These are phyloP conservation scores for Nansenia antarctica DNA, from an alignment of 2,113 vertebrate genomes.

Conservation along the genomic window DNA sequence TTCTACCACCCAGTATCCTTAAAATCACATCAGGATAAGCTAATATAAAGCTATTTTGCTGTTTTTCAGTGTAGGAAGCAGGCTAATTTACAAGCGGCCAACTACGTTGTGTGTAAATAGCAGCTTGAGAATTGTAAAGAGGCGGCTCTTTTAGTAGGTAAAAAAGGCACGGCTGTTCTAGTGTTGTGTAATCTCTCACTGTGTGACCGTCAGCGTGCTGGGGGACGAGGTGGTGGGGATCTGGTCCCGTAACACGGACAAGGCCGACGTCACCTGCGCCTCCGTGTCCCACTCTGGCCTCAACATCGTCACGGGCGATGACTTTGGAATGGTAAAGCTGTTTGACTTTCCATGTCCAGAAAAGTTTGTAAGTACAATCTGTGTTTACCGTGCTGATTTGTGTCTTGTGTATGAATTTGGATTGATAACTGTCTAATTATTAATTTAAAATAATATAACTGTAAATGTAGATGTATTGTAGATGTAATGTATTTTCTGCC, in stretches of 20 bases:
- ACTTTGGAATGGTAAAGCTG: slow-evolving; percentile 98
- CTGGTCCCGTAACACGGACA: slow-evolving; percentile 95
- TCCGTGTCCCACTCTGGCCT: slow-evolving; percentile 97
- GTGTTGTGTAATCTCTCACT: not conserved
- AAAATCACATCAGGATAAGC: no score
- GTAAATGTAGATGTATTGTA: no score
- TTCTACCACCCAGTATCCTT: no score
- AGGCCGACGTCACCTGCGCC: slow-evolving; percentile 94
- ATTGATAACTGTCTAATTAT: not conserved
- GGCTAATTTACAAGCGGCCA: no score
- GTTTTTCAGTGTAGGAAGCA: no score
- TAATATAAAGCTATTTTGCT: no score
- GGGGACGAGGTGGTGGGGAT: slow-evolving; percentile 96
- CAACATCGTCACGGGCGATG: slow-evolving; percentile 94
- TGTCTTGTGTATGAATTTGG: not conserved
- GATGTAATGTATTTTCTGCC: not conserved
- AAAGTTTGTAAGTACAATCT: slow-evolving; percentile 91
- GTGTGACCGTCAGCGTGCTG: slow-evolving; percentile 81
- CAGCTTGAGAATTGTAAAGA: no score
- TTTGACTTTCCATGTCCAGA: slow-evolving; percentile 98
- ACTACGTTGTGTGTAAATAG: no score
- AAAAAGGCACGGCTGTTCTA: no score
- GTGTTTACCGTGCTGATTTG: slow-evolving; percentile 17
- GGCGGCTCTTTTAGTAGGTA: no score
- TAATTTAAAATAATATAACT: not conserved